Evolutionary conservation across 1,140 invertebrate genomes (phyloP), one percentile per base, ranked within the genome.

Genomic region (Leucophenga varia): DNA sequence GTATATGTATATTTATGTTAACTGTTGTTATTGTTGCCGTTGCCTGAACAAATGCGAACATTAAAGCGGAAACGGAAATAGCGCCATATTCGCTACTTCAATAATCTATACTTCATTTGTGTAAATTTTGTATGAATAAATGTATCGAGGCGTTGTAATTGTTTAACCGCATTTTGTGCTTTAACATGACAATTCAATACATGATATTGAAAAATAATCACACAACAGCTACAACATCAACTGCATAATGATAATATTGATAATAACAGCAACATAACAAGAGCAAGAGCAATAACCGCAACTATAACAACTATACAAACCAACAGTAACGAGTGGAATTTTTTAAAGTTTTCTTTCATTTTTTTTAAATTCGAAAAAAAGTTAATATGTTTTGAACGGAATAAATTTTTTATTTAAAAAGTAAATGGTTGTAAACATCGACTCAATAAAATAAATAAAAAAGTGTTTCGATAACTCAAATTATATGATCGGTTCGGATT

Each of bases 151-250:
- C 43, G 6, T 16, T 38, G 60, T 64, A 64, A 59, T 64, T 64
- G 56, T 64, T 64, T 59, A 57, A 67, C 55, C 61, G 50, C 63
- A 58, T 44, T 47, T 61, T 61, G 55, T 43, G 52, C 61, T 64
- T 61, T 64, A n/a, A n/a, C n/a, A n/a, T n/a, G n/a, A 45, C 56
- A 28, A 12, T 28, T 28, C 25, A 28, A 35, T 32, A 44, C 61
- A 35, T 48, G 43, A 55, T 57, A 54, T 49, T 50, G 45, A 52
- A 55, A 55, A 55, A 39, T 37, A 52, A 47, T 44, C 51, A 41
- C 30, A 16, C 39, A 12, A 25, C 12, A 8, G 9, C 41, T 36
- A n/a, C 44, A 47, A 30, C 25, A 47, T 39, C 12, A 3, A 28
- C 32, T 37, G 20, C 54, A 55, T 61, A 54, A 58, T 61, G 59